Evolutionary conservation across 2,888 invertebrate species (phyloP), one percentile per base, ranked within the genome.

Genomic region (Cheilosia grossa): DNA sequence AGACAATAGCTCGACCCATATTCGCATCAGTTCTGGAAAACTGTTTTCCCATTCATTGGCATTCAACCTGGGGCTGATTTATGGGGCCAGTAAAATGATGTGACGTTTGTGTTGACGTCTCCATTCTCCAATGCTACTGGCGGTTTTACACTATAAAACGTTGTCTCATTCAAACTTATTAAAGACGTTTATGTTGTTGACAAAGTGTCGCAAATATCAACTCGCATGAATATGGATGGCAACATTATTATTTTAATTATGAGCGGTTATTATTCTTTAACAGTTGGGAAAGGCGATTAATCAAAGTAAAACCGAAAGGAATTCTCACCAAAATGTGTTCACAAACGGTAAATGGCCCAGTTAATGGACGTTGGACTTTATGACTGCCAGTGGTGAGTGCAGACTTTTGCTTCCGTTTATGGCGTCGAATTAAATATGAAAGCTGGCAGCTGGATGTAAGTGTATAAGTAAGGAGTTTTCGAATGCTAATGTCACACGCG

Each of bases 271-370:
- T 4, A 17, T 47, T 17, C 17, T 47, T 47, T 47, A 47, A 47
- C 44, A 53, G 15, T 53, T 30, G 30, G 15, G 53, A 53, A 53
- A 58, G 37, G 37, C 19, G 19, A 58, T 13, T 2, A 3, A 37
- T 40, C 21, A 37, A 37, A 40, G 13, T 4, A 58, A 17, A 37
- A 58, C 40, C 33, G n/a, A 58, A 40, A 15, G 21, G 24, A 27
- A 44, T 37, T 30, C 24, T 51, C 30, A 33, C 33, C 56, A 33
- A 56, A n/a, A 56, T n/a, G 17, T 56, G 9, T 37, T 19, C n/a
- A 56, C 56, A n/a, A 17, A 44, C 17, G 44, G 44, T 47, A 9
- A 47, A 17, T n/a, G 19, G 17, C 10, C 56, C n/a, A 47, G 44
- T 47, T 47, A 17, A 17, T 47, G 44, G 9, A 9, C 30, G 6